A percentile compares a stretch with the other conserved stretches of the same genome.
These are phyloP conservation scores for Telmatochromis brichardi DNA, from an alignment of 2,113 vertebrate species.

Conservation along the genomic window DNA sequence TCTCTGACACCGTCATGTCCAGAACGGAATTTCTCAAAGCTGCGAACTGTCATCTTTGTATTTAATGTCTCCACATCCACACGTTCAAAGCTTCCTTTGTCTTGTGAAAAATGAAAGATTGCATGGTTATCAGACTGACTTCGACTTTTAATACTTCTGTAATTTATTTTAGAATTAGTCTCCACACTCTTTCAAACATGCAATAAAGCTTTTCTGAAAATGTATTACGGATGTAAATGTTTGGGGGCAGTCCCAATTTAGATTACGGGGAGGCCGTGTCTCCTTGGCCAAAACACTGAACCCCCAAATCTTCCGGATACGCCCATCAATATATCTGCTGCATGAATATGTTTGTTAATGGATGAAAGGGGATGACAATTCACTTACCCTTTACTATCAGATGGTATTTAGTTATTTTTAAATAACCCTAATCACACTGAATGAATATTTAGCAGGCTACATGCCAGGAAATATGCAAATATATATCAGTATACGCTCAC, in stretches of 20 bases:
- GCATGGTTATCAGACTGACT: neutral
- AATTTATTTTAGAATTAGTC: neutral
- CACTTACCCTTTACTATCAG: neutral
- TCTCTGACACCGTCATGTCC: neutral
- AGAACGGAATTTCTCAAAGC: neutral
- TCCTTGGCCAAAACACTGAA: neutral
- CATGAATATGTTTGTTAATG: neutral
- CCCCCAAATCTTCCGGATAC: neutral
- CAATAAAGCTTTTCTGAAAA: neutral
- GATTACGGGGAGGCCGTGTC: rapidly evolving
- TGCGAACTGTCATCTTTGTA: neutral
- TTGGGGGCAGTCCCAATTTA: neutral
- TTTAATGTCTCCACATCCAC: neutral
- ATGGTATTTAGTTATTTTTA: neutral
- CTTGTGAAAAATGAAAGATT: neutral
- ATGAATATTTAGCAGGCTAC: neutral
- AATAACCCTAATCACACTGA: neutral
- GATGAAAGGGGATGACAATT: neutral
- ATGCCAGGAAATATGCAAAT: neutral
- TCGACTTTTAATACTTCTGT: neutral
- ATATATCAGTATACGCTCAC: neutral
- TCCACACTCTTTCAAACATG: neutral
- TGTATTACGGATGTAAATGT: neutral
- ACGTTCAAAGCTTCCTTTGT: neutral
- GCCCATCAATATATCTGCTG: neutral